Evolutionary conservation across 2,797 vertebrate species (phyloP), one percentile per base, ranked within the genome.

Genomic region (Mus spretus): DNA sequence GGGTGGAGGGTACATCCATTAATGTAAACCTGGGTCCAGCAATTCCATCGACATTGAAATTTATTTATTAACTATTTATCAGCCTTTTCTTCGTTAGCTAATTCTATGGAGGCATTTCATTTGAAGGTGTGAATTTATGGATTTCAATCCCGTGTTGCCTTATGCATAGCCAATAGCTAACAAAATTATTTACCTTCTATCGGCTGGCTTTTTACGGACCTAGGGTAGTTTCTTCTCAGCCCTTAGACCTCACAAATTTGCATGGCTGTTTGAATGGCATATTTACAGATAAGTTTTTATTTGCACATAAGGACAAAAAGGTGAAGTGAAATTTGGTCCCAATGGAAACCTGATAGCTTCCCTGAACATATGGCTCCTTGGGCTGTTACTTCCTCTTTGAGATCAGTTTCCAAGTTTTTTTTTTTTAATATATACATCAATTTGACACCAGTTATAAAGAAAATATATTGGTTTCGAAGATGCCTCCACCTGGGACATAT

Each of bases 181-280:
- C 74, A 91, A 89, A 93, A 95, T 93, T 80, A n/a, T 57, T 95
- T 81, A 57, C 61, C n/a, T 88, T 96, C 74, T 70, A 86, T 90
- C 55, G 55, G 87, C 57, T 96, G 87, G 67, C 47, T 89, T 96
- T 63, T 95, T 93, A 78, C 19, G 24, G 34, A 8, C 53, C 90
- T 80, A 80, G 31, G 78, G 85, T 85, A 94, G 91, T 96, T 96
- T 97, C 63, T 90, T 88, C 89, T 91, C 91, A 57, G 75, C 86
- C 93, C 89, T 26, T 84, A 94, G 87, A 96, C 72, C 94, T 94
- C 53, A 96, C 96, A 94, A 97, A 97, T 98, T 96, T 98, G 97
- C 97, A 94, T 96, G 96, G 97, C 97, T 98, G 97, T 98, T 98
- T 98, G 98, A 98, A 98, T 98, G 98, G 98, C 97, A 92, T 97